These are phyloP conservation scores for Eudasyphora cyanicolor DNA, from an alignment of 2,888 invertebrate genomes.

Conservation along the genomic window DNA sequence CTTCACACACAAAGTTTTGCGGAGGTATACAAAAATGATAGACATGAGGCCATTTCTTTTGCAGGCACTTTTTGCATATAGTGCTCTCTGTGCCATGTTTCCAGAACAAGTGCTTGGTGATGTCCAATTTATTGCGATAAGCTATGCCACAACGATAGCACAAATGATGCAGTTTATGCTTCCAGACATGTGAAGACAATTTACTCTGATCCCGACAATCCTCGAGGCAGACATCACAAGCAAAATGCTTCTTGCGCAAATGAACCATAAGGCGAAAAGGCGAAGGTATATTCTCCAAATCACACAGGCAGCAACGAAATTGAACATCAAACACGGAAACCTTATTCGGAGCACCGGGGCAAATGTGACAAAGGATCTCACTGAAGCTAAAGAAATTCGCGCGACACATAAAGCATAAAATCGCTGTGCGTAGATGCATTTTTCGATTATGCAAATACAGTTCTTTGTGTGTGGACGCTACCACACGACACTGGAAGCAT, in stretches of 20 bases:
- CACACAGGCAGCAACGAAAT: slow-evolving; percentile 92
- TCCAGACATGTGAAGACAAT: slow-evolving; percentile 93
- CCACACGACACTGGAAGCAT: slow-evolving; percentile 92
- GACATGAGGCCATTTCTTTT: slow-evolving; percentile 95
- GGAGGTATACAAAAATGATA: slow-evolving; percentile 95
- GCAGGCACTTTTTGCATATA: slow-evolving; percentile 90
- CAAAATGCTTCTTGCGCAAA: slow-evolving; percentile 89
- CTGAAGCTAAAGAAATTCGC: slow-evolving; percentile 93
- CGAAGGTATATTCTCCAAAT: slow-evolving; percentile 88
- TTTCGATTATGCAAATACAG: slow-evolving; percentile 92
- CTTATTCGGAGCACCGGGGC: slow-evolving; percentile 86
- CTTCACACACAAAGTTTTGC: slow-evolving; percentile 88
- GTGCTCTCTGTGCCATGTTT: slow-evolving; percentile 95
- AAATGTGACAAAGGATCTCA: slow-evolving; percentile 92
- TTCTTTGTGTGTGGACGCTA: slow-evolving; percentile 90
- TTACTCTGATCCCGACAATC: slow-evolving; percentile 88
- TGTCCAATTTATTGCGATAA: slow-evolving; percentile 92
- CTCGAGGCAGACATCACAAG: slow-evolving; percentile 93
- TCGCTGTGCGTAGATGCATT: slow-evolving; percentile 90
- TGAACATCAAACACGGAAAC: slow-evolving; percentile 81
- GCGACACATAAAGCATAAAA: slow-evolving; percentile 93
- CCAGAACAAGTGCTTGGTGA: slow-evolving; percentile 94
- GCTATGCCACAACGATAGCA: slow-evolving; percentile 94
- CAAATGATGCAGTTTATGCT: slow-evolving; percentile 92
- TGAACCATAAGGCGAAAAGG: slow-evolving; percentile 94